Conservation (phyloP, 2,113 vertebrate species). For the Oreochromis spilurus region DNA sequence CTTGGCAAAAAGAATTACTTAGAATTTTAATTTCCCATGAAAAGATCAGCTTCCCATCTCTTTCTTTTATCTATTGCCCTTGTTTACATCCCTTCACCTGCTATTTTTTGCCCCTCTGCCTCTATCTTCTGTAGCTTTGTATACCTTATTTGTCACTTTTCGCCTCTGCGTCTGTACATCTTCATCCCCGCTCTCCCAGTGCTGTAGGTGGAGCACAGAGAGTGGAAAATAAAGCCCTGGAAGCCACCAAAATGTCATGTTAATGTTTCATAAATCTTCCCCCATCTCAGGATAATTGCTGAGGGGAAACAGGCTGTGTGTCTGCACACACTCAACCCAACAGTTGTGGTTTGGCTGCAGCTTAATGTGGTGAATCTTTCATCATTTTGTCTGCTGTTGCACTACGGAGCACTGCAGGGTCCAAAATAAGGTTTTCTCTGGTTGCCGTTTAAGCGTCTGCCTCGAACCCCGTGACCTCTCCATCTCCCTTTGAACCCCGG, state of each 20-base stretch:
- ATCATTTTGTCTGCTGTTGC: background rate
- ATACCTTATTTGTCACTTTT: background rate
- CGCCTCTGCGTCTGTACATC: background rate
- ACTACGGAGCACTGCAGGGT: background rate
- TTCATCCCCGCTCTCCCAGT: background rate
- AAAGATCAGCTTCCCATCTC: background rate
- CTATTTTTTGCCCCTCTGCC: background rate
- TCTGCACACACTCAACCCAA: background rate
- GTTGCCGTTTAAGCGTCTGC: background rate
- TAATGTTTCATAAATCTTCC: conserved; percentile 1
- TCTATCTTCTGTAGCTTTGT: background rate
- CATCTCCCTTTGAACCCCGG: background rate
- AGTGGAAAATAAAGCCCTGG: background rate
- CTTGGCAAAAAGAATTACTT: background rate
- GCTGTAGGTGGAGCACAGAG: background rate
- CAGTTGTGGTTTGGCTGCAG: background rate
- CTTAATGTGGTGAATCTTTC: background rate
- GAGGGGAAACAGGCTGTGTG: background rate
- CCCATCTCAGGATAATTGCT: conserved; percentile 8
- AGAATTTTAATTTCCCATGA: background rate
- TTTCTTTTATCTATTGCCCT: background rate
- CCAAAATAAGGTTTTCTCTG: background rate
- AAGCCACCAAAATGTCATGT: background rate
- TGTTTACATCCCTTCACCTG: background rate
- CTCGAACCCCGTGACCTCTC: conserved; percentile 30